Percentiles rank a stretch among this genome's conserved stretches.
These are phyloP conservation scores for Lithosia quadra DNA, from an alignment of 2,888 invertebrate species.

Conservation along the genomic window DNA sequence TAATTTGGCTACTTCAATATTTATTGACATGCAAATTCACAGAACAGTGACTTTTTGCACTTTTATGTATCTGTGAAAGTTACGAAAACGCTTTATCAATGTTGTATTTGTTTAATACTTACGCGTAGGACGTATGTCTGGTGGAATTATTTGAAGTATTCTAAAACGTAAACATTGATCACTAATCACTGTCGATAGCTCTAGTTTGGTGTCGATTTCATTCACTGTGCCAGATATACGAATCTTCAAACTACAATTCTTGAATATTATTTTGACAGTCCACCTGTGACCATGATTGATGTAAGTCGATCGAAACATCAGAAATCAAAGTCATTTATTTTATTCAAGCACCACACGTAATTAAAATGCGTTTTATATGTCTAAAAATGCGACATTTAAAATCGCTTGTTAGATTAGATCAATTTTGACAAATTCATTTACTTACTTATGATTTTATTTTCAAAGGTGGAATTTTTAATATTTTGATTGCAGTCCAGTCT, in stretches of 20 bases:
- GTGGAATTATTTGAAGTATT: not conserved
- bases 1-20: conserved; percentile 4
- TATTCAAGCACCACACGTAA: conserved; percentile 2
- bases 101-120: not conserved
- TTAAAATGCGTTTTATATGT: conserved; percentile 24
- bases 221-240: not conserved
- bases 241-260: not conserved
- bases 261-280: conserved; percentile 4
- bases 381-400: conserved; percentile 2
- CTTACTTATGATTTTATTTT: not conserved
- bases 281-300: conserved; percentile 1
- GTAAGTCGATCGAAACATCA: conserved; percentile 4
- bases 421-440: not conserved
- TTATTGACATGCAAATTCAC: not conserved
- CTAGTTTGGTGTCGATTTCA: not conserved
- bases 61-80: not conserved
- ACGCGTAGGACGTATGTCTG: not conserved
- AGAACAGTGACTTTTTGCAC: not conserved
- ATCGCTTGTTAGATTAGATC: not conserved
- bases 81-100: not conserved
- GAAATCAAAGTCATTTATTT: conserved; percentile 3
- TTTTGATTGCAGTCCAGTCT: not conserved
- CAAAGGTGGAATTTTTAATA: not conserved
- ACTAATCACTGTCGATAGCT: not conserved
- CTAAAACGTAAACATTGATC: too few species aligned